Conservation (phyloP, 1,140 invertebrate species). For the Bombus fervidus region DNA sequence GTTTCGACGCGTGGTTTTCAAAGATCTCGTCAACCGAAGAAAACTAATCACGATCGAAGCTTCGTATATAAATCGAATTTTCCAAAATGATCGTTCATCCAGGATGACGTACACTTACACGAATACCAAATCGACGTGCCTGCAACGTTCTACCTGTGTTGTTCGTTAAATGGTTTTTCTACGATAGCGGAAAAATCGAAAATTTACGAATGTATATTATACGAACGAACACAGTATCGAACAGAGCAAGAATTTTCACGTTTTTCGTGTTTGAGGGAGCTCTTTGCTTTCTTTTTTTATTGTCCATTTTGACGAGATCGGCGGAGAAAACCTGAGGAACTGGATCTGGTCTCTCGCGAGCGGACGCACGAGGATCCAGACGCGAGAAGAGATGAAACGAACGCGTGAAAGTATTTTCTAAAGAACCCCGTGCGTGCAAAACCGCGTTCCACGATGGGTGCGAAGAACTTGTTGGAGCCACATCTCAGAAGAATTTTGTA, state of each 20-base stretch:
- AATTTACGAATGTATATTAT: not conserved
- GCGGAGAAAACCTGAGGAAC: not conserved
- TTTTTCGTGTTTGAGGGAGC: not conserved
- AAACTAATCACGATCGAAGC: not conserved
- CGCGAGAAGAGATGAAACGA: not conserved
- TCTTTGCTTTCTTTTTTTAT: not conserved
- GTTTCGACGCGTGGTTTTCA: not conserved
- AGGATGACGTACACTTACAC: not conserved
- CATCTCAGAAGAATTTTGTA: constrained; percentile 12
- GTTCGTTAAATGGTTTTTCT: not conserved
- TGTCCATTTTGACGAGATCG: not conserved
- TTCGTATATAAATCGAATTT: not conserved
- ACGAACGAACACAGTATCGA: not conserved
- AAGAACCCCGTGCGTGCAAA: not conserved
- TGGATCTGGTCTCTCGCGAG: constrained; percentile 11
- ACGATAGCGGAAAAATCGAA: not conserved
- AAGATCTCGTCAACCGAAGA: not conserved
- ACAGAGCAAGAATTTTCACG: not conserved
- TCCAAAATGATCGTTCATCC: not conserved
- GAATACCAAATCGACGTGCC: constrained; percentile 65
- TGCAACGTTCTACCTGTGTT: constrained; percentile 38
- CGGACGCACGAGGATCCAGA: not conserved
- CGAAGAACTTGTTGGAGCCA: not conserved
- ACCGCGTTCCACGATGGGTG: not conserved
- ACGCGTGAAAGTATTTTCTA: not conserved